Base-by-base conservation (phyloP, 1,140 invertebrate species). In the Notospermus geniculatus region DNA sequence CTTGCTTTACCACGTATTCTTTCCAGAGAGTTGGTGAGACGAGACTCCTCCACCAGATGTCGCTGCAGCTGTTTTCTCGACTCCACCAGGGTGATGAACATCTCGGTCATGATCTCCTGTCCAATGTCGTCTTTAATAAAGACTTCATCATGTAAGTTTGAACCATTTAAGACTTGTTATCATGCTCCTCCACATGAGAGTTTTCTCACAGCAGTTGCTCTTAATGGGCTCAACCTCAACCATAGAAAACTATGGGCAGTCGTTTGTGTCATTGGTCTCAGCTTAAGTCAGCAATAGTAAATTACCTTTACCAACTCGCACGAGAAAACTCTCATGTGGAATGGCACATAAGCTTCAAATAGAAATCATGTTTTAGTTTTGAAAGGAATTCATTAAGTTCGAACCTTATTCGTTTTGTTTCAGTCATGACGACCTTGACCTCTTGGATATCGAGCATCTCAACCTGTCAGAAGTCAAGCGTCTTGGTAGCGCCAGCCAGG, bases 1-100 rank as follows among this genome's bases (percentile, higher is more conserved):
- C n/a, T n/a, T n/a, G n/a, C n/a, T n/a, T n/a, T n/a, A n/a, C n/a
- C n/a, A n/a, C n/a, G n/a, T 9, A 22, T 52, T 52, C 25, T 19
- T 41, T 65, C 13, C 36, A 60, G 62, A 43, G 43, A 32, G 41
- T 29, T 17, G 15, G 13, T 45, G 17, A 63, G 29, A 57, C 57
- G 54, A 36, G 55, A 29, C n/a, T 71, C 13, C 39, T 71, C 52
- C 78, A 80, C 54, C 68, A 65, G 43, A 41, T 73, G 27, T 46
- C 71, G 29, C 60, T 80, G 50, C 61, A 60, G 9, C 59, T 78
- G 46, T 39, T 77, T 22, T 67, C 66, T 17, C 60, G 67, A 55
- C 59, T 78, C 30, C 71, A 74, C 15, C 50, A 71, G 54, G 78
- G 78, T 39, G 74, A 77, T 64, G 76, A 78, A 58, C 64, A 70